A percentile compares a stretch with the other conserved stretches of the same genome.
Conservation (phyloP, 2,888 invertebrate genomes). For the Beris chalybata region DNA sequence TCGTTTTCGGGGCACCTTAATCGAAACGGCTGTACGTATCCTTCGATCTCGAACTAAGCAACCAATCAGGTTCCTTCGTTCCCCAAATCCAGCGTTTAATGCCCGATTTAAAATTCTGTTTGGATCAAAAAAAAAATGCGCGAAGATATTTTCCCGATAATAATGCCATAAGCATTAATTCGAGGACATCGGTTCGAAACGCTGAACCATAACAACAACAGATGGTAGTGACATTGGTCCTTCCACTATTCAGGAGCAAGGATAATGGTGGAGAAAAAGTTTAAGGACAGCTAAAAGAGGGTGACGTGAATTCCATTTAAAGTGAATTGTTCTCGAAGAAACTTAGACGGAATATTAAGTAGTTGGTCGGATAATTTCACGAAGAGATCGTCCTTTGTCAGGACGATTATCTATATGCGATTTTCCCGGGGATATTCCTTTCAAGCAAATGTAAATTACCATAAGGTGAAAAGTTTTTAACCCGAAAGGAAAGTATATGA, state of each 20-base stretch:
- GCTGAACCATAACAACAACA: constrained; percentile 5
- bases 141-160: constrained; percentile 36
- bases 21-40: constrained; percentile 10
- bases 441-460: background rate
- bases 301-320: constrained; percentile 28
- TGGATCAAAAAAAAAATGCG: constrained; percentile 28
- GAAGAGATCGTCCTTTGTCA: background rate
- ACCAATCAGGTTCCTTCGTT: constrained; percentile 6
- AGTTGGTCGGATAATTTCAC: constrained; percentile 20
- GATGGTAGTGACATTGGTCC: background rate
- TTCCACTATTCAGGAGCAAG: background rate
- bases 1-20: constrained; percentile 31
- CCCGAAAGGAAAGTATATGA: background rate
- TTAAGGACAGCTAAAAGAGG: constrained; percentile 10
- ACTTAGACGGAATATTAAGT: constrained; percentile 29
- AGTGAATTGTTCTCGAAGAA: constrained; percentile 24
- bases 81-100: constrained; percentile 19
- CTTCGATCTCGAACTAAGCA: background rate
- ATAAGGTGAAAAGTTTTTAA: background rate
- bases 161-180: constrained; percentile 40
- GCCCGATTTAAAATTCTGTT: constrained; percentile 39
- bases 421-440: background rate
- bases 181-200: constrained; percentile 13
- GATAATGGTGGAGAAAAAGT: background rate
- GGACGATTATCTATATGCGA: background rate